Base-by-base conservation (phyloP, 2,113 vertebrate genomes). In the Elephas maximus region DNA sequence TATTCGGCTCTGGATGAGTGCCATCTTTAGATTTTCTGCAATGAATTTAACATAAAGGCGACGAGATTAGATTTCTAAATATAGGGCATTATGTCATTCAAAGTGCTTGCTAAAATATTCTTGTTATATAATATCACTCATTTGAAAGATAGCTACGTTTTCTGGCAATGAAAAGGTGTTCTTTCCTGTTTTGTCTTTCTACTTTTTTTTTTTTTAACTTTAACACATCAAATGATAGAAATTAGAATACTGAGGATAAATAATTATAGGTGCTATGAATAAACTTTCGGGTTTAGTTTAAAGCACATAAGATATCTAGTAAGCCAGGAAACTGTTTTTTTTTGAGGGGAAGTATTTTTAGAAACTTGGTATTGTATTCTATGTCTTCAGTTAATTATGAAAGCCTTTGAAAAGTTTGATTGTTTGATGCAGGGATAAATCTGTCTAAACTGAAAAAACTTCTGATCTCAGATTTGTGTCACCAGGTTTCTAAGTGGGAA, bases 11-110 rank as follows among this genome's bases (percentile, higher is more conserved):
- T 85, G 51, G 83, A 81, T 80, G 65, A 92, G 53, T 93, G 79
- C 87, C 91, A 69, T 85, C 14, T 73, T 76, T 80, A 74, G 51
- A 93, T 94, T 97, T 83, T 94, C 69, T 96, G 63, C 88, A 41
- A 67, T 93, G 81, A 95, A 92, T 87, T 95, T 94, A 93, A 90
- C 60, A 76, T 90, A 90, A 81, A 97, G 41, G 51, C 87, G 67
- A 84, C 79, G 92, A 65, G 67, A 90, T 95, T 78, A 48, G 74
- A 82, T 82, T 93, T 96, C 86, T 92, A 97, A 93, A 95, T 81
- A 60, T 81, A 63, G 48, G 62, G 8, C 33, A 76, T 82, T 93
- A 95, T 88, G 41, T 71, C 69, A 84, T 84, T 88, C 67, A 51
- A 37, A 96, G 30, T 91, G 41, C 69, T 92, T 92, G 78, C 78